These are phyloP conservation scores for Lasioglossum vierecki DNA, from an alignment of 2,888 invertebrate species.

Conservation along the genomic window DNA sequence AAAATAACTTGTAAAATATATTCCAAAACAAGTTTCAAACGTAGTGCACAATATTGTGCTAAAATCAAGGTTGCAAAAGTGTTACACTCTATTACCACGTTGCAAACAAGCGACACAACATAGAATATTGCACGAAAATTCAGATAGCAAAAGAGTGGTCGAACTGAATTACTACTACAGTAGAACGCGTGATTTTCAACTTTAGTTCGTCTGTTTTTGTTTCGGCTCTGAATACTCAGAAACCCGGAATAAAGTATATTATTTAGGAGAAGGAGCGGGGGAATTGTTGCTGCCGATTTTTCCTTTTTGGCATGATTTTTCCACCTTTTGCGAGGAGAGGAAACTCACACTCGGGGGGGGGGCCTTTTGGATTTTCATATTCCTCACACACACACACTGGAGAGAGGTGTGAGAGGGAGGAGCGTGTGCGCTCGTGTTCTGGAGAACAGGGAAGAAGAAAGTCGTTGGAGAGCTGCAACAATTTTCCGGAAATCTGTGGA, in stretches of 20 bases:
- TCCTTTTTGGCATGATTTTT: background rate
- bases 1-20: background rate
- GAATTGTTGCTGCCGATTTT: background rate
- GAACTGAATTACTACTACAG: constrained; percentile 32
- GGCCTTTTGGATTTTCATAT: background rate
- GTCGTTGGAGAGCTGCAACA: constrained; percentile 18
- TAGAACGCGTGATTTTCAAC: background rate
- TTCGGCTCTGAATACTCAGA: background rate
- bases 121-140: background rate
- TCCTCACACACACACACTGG: background rate
- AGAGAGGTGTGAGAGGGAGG: background rate
- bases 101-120: background rate
- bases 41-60: background rate
- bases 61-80: background rate
- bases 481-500: constrained; percentile 24
- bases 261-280: background rate
- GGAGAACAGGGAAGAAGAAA: background rate
- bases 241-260: background rate
- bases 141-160: constrained; percentile 29
- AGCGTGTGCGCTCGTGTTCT: background rate
- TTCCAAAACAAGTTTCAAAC: background rate
- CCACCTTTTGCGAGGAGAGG: background rate
- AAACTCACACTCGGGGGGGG: too few species aligned
- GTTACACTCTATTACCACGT: background rate
- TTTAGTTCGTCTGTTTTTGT: background rate